Conservation (phyloP, 2,888 invertebrate genomes). For the Liopterus haemorrhoidalis region DNA sequence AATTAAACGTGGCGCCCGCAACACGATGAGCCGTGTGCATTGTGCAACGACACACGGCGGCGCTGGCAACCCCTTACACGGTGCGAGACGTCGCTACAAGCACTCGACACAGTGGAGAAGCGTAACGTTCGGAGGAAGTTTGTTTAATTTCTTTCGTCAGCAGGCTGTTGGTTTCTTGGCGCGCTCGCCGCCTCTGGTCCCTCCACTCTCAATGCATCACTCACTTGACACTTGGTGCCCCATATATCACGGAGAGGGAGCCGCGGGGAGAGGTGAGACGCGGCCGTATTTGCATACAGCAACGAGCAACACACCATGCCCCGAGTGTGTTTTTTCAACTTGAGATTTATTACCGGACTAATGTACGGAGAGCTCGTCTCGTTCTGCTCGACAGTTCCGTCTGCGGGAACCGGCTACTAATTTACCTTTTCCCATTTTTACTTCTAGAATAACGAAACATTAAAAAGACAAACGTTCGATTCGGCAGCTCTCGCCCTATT, state of each 20-base stretch:
- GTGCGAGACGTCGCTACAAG: too few species aligned
- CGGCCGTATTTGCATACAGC: slow-evolving; percentile 47
- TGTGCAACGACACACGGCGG: too few species aligned
- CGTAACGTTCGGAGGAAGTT: not conserved
- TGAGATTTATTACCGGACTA: slow-evolving; percentile 47
- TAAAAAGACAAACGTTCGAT: slow-evolving; percentile 14
- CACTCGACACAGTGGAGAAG: too few species aligned
- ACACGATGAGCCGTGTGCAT: too few species aligned
- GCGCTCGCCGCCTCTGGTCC: slow-evolving; percentile 22
- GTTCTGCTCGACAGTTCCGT: slow-evolving; percentile 5
- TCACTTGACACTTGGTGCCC: slow-evolving; percentile 49
- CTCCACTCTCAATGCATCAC: slow-evolving; percentile 47
- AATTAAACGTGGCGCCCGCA: too few species aligned
- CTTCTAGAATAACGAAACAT: slow-evolving; percentile 10
- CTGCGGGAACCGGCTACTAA: slow-evolving; percentile 7
- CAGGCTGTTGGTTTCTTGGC: too few species aligned
- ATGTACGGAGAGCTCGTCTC: slow-evolving; percentile 35
- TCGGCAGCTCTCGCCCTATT: too few species aligned
- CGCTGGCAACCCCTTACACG: too few species aligned
- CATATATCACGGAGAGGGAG: slow-evolving; percentile 45
- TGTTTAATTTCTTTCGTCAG: not conserved
- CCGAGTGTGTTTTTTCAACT: slow-evolving; percentile 34
- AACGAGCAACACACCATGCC: slow-evolving; percentile 37
- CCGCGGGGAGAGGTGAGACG: slow-evolving; percentile 32
- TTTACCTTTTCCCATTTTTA: slow-evolving; percentile 4